Base-by-base conservation (phyloP, 2,888 invertebrate species). In the Trissonchulus sp. region DNA sequence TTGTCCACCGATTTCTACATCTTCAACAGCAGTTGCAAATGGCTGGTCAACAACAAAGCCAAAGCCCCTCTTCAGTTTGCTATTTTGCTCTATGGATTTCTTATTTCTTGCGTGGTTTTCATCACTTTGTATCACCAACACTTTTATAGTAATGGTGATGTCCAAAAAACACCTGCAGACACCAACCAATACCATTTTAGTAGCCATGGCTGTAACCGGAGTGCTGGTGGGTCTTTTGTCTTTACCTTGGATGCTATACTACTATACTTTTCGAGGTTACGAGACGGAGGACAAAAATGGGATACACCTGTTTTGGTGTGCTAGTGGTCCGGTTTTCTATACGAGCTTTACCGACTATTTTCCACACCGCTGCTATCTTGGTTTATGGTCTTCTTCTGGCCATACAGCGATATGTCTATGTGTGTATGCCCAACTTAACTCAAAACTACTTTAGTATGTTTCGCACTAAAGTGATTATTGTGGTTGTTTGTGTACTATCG, bases 301-400 rank as follows among this genome's bases (percentile, higher is more conserved):
- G 2, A 31, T 81, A 68, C 73, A 38, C 31, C 2, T 15, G 18
- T 65, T 65, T 65, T 65, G 68, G 68, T 83, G 83, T 75, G 74
- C 76, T 3, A 89, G 82, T 37, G 83, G 82, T 78, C 86, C 85
- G 83, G 80, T 80, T 62, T 90, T 89, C 82, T n/a, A 82, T 91
- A 30, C 81, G 83, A 68, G 79, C 84, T 31, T 73, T 93, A 79
- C 93, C 93, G 33, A 91, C 92, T 33, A 89, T 93, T 87, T 94
- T 94, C 85, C 95, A 95, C 87, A 94, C 94, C 1, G 93, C 93
- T 0, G 93, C 93, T 80, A 93, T 94, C 77, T 95, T 94, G 94
- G 87, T 95, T 81, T n/a, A n/a, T n/a, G 94, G 94, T 0, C 87
- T 95, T 79, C 92, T 93, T 0, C 86, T 95, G 77, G 94, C 94